Evolutionary conservation across 2,888 invertebrate genomes (phyloP), one percentile per base, ranked within the genome.

Genomic region (Ormyrus thymus): DNA sequence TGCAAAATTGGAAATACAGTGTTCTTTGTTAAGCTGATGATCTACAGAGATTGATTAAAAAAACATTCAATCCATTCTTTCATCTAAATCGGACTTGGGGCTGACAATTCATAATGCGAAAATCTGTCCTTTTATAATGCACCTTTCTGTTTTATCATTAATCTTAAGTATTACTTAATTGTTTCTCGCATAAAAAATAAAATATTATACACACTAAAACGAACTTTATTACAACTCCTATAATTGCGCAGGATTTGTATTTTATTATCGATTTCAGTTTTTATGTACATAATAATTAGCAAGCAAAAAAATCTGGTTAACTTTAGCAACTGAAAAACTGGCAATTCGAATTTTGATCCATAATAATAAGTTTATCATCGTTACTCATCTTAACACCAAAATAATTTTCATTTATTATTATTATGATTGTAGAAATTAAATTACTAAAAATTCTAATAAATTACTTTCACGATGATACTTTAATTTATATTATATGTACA

Each of bases 211-310:
- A 85, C 80, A 83, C 82, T 77, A 84, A 86, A 85, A 82, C 78
- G 82, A 85, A 84, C 81, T 81, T 82, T 73, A 46, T 73, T 76
- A 68, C 72, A 51, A 79, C 71, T 75, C 61, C 75, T 79, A 68
- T 84, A 81, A 83, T 84, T 86, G 85, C 85, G 79, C 84, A 80
- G 80, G 83, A 65, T 83, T 83, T 76, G 72, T 83, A 76, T 46
- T 68, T 82, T 68, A 76, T 82, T 76, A 82, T 82, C 81, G 82
- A 80, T 77, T 68, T 85, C 82, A 76, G 59, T 69, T 70, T 58
- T 75, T 79, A 79, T 79, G 75, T 86, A 86, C 86, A 86, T 82
- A 84, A 86, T 82, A 84, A 86, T 81, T 85, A 83, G 81, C 79
- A 86, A 85, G 83, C 79, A 81, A 85, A 83, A 65, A 82, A 79